Evolutionary conservation across 1,140 invertebrate genomes (phyloP), one percentile per base, ranked within the genome.

Genomic region (Caenorhabditis tropicalis): DNA sequence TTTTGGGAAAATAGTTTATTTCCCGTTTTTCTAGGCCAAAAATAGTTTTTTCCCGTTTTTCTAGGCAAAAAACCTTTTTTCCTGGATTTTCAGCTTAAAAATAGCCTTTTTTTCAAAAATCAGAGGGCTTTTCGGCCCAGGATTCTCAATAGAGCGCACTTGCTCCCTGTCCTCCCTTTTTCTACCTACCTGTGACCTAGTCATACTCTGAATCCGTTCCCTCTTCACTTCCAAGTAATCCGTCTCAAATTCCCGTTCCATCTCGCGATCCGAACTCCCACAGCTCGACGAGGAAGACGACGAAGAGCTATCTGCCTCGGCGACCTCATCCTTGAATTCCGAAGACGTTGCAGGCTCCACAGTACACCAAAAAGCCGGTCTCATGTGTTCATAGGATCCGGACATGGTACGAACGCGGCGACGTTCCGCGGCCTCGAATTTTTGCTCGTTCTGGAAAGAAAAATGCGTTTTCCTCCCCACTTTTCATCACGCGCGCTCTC

Each of bases 201-300:
- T 82, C 83, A 85, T 82, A 82, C 58, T 81, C 43, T 85, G 58
- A 43, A 85, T 65, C 12, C 83, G 33, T 16, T 85, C 83, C 10
- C 60, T 31, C 31, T 85, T 85, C 49, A 49, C 80, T 24, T 31
- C 48, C 36, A 51, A 29, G n/a, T 81, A 82, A 15, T 85, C 83
- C 15, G 80, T 53, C 80, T 85, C 83, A 33, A 85, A 85, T 31
- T 85, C 83, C 19, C 83, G 43, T 36, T 85, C 83, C 79, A 82
- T 82, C 21, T 85, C 83, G 2, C 36, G 19, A 43, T 74, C 65
- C 1, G 33, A 29, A 16, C 36, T 21, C 9, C 33, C 36, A 27
- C 36, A n/a, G n/a, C n/a, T 7, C 29, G 24, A 43, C 27, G 21
- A 36, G n/a, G n/a, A n/a, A n/a, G n/a, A n/a, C n/a, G n/a, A n/a